phyloP scores from a whole-genome alignment of 2,113 vertebrate genomes.

The Pleuronectes platessa region DNA sequence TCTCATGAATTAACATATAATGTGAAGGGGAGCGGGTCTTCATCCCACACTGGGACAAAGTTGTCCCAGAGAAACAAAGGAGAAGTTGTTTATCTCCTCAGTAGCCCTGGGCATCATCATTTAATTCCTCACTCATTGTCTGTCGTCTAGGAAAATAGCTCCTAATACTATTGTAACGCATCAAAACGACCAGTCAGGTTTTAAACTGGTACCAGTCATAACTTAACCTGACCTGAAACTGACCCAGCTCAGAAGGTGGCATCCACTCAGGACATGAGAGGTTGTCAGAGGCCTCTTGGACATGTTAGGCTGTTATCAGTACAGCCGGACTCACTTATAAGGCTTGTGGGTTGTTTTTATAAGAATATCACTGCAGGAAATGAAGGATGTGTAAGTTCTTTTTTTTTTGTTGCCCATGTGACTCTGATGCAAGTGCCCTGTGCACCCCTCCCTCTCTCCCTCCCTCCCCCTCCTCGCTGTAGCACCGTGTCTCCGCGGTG shows the following conservation, averaged over 20 bases:
- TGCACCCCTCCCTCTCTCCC: slow-evolving; percentile 33
- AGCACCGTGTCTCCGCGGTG: slow-evolving; percentile 16
- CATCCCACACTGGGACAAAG: slow-evolving; percentile 7
- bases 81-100: not conserved
- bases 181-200: not conserved
- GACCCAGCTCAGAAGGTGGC: slow-evolving; percentile 2
- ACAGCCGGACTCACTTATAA: not conserved
- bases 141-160: not conserved
- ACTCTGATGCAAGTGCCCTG: slow-evolving; percentile 44
- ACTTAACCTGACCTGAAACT: slow-evolving; percentile 19
- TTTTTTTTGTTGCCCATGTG: slow-evolving; percentile 35
- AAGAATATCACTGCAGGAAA: slow-evolving; percentile 47
- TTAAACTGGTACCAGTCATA: not conserved
- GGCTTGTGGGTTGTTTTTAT: not conserved
- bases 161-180: not conserved
- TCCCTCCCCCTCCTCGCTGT: slow-evolving; percentile 1
- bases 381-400: slow-evolving; percentile 31
- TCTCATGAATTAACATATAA: not conserved
- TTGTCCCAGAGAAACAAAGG: not conserved
- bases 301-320: not conserved
- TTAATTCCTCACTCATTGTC: not conserved
- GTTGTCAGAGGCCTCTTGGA: slow-evolving; percentile 20
- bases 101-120: not conserved
- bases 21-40: slow-evolving; percentile 16
- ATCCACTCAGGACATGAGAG: not conserved